phyloP scores from a whole-genome alignment of 2,113 vertebrate genomes.

The Clarias batrachus region DNA sequence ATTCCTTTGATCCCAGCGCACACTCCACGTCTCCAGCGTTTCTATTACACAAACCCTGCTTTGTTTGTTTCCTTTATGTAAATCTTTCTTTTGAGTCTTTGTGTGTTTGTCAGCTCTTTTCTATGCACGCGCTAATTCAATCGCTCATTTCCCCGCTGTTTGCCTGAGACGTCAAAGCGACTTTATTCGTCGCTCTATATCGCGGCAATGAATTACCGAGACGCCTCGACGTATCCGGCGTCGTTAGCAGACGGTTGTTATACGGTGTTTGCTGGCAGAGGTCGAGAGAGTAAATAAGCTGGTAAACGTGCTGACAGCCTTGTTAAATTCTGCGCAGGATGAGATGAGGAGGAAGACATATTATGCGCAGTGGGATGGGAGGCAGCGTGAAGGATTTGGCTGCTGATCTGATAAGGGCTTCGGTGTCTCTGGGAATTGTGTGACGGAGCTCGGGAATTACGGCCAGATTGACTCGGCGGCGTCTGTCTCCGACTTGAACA shows the following conservation, averaged over 20 bases:
- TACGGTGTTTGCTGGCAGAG: slow-evolving; percentile 35
- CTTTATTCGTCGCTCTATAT: slow-evolving; percentile 48
- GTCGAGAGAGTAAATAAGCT: slow-evolving; percentile 47
- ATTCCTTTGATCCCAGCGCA: not conserved
- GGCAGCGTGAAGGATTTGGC: slow-evolving; percentile 51
- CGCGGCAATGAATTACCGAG: slow-evolving; percentile 53
- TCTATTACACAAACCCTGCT: slow-evolving; percentile 1
- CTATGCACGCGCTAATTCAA: slow-evolving; percentile 51
- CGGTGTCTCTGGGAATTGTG: slow-evolving; percentile 41
- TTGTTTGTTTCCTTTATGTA: slow-evolving; percentile 8
- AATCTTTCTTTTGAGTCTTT: slow-evolving; percentile 8
- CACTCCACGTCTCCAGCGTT: not conserved
- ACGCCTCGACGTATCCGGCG: slow-evolving; percentile 34
- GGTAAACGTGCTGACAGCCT: slow-evolving; percentile 50
- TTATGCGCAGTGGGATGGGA: slow-evolving; percentile 39
- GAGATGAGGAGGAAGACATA: slow-evolving; percentile 34
- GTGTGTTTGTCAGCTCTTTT: slow-evolving; percentile 1
- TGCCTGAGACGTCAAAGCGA: slow-evolving; percentile 43
- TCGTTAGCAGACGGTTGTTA: slow-evolving; percentile 30
- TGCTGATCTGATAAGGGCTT: slow-evolving; percentile 56
- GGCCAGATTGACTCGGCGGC: slow-evolving; percentile 45
- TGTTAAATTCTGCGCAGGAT: slow-evolving; percentile 43
- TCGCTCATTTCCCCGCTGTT: slow-evolving; percentile 34
- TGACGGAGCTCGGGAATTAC: slow-evolving; percentile 22
- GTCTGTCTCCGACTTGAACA: not conserved